These are phyloP conservation scores for Macrosoma leucophasiata DNA, from an alignment of 2,888 invertebrate genomes.

Conservation along the genomic window DNA sequence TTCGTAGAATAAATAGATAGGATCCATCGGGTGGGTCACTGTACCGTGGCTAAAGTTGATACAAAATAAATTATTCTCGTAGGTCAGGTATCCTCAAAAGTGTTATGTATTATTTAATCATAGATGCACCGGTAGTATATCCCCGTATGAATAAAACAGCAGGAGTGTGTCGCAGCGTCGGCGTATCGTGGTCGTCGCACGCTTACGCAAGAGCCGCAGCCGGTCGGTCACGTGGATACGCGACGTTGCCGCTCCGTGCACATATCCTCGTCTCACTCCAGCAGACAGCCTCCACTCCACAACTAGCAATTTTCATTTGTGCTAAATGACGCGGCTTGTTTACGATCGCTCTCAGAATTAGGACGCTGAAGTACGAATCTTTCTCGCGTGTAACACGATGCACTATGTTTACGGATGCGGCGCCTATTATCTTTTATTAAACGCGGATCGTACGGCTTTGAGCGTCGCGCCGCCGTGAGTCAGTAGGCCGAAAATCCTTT, in stretches of 20 bases:
- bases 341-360: conserved; percentile 61
- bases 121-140: too few species aligned
- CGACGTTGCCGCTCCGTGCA: conserved; percentile 62
- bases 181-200: conserved; percentile 55
- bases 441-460: background rate
- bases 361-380: conserved; percentile 44
- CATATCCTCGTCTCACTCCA: conserved; percentile 49
- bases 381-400: conserved; percentile 21
- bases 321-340: conserved; percentile 65
- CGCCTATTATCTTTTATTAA: background rate
- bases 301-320: conserved; percentile 65
- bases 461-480: background rate
- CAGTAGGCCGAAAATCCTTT: background rate
- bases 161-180: conserved; percentile 35
- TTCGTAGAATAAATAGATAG: too few species aligned
- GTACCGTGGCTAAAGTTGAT: too few species aligned
- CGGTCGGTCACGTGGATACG: conserved; percentile 61
- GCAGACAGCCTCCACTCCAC: conserved; percentile 49
- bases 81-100: too few species aligned
- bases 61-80: too few species aligned
- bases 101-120: too few species aligned
- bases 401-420: conserved; percentile 33
- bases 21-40: too few species aligned
- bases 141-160: conserved; percentile 38
- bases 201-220: conserved; percentile 71